Conservation (phyloP, 1,140 invertebrate species). For the Acromyrmex echinatior region DNA sequence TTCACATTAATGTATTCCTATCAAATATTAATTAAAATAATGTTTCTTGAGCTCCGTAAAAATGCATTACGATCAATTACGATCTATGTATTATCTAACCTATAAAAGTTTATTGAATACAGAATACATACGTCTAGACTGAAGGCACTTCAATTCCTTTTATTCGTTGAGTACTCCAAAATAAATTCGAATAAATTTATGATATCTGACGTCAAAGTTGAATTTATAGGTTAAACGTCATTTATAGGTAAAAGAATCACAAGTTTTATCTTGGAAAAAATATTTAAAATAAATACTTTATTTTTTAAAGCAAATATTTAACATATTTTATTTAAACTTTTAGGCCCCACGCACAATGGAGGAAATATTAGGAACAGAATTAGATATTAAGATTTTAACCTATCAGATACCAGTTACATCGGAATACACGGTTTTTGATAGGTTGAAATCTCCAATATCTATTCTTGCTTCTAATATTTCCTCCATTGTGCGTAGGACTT, state of each 20-base stretch:
- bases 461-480: no score
- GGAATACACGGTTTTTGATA: no score
- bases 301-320: background rate
- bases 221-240: background rate
- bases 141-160: no score
- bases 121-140: no score
- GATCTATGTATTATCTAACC: constrained; percentile 48
- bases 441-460: no score
- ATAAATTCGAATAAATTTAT: constrained; percentile 5
- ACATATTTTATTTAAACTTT: background rate
- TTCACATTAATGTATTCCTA: background rate
- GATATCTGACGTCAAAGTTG: background rate
- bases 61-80: background rate
- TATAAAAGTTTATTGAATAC: constrained; percentile 8
- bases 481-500: no score
- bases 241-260: background rate
- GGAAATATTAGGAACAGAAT: no score
- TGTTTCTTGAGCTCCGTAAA: background rate
- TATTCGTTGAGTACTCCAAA: no score
- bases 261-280: background rate
- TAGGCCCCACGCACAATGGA: no score
- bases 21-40: background rate
- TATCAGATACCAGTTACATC: no score
- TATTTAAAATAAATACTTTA: background rate
- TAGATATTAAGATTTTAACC: no score